Conservation (phyloP, 2,797 vertebrate species). For the Uromys caudimaculatus region DNA sequence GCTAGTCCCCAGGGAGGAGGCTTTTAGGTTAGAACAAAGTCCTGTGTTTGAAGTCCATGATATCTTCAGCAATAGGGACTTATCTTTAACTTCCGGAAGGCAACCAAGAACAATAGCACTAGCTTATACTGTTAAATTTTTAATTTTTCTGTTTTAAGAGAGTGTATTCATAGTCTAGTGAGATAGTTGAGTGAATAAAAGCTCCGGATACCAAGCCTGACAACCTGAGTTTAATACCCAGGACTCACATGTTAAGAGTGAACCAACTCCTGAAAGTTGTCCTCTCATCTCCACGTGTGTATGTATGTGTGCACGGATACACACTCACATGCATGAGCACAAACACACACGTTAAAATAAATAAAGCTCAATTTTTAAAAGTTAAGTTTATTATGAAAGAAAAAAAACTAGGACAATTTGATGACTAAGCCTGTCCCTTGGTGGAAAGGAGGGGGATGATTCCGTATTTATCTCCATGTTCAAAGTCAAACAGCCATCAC, state of each 20-base stretch:
- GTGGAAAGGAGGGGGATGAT: background rate
- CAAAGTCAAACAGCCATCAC: background rate
- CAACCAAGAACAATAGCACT: background rate
- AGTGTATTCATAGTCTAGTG: background rate
- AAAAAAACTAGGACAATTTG: background rate
- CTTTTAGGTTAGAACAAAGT: background rate
- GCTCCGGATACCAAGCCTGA: background rate
- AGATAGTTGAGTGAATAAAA: background rate
- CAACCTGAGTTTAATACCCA: background rate
- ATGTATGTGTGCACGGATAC: background rate
- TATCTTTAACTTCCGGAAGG: background rate
- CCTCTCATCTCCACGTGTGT: background rate
- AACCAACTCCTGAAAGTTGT: background rate
- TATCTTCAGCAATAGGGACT: background rate
- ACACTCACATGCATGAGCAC: background rate
- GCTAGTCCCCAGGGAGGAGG: background rate
- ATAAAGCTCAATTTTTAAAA: background rate
- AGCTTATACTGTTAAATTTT: background rate
- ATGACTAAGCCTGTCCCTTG: background rate
- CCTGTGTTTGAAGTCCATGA: background rate
- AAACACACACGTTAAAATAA: background rate
- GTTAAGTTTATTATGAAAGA: background rate
- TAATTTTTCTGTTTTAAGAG: conserved; percentile 24
- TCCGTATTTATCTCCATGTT: background rate
- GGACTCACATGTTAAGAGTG: no score